phyloP scores from a whole-genome alignment of 2,113 vertebrate genomes.

The Osmerus mordax region DNA sequence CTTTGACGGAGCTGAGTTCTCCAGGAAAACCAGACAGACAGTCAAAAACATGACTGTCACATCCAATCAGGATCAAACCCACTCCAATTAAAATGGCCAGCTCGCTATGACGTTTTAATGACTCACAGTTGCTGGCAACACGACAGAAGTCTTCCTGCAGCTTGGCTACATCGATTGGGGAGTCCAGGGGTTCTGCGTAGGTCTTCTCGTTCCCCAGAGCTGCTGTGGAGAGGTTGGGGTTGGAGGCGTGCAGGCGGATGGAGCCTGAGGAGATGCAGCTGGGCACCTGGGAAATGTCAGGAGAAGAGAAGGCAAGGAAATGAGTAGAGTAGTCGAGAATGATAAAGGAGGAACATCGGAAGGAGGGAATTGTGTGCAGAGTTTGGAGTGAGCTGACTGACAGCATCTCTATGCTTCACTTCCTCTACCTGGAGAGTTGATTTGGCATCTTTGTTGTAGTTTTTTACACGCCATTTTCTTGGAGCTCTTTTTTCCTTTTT shows the following conservation, averaged over 20 bases:
- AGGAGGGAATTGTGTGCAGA: too few relatives aligned
- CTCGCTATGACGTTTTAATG: background rate
- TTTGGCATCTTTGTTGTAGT: constrained; percentile 92
- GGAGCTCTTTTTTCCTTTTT: constrained; percentile 93
- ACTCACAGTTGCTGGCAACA: constrained; percentile 85
- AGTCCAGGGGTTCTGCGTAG: constrained; percentile 81
- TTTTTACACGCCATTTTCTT: constrained; percentile 82
- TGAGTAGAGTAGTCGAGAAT: background rate
- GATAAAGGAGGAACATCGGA: background rate
- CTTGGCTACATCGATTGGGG: constrained; percentile 85
- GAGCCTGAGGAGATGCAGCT: constrained; percentile 80
- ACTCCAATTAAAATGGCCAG: background rate
- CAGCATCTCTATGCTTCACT: background rate
- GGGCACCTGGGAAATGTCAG: constrained; percentile 61
- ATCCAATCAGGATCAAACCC: background rate
- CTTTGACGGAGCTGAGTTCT: background rate
- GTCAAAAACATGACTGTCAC: background rate
- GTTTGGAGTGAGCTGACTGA: too few relatives aligned
- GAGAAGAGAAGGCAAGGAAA: background rate
- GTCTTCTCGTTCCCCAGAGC: constrained; percentile 82
- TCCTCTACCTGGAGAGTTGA: constrained; percentile 85
- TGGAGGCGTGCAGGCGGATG: constrained; percentile 90
- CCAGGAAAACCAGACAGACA: background rate
- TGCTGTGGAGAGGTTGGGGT: constrained; percentile 92
- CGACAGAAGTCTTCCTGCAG: constrained; percentile 95